Evolutionary conservation across 1,140 invertebrate genomes (phyloP).

Genomic region (Brachionus koreanus): DNA sequence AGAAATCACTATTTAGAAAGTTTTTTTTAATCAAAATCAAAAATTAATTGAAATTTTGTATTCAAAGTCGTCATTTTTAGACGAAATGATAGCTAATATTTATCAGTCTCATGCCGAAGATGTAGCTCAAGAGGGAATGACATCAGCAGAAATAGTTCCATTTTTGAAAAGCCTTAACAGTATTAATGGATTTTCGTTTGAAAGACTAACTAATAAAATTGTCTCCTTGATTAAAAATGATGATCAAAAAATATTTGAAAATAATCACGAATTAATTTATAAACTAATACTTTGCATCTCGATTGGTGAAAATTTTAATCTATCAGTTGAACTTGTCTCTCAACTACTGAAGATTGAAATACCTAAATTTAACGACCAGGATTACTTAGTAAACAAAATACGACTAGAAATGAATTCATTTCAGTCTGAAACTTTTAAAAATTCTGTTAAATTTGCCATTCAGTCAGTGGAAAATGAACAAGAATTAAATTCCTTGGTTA

Average conservation of each 20-base stretch:
- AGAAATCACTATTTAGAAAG: not conserved
- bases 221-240: not conserved
- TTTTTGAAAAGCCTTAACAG: slow-evolving; percentile 19
- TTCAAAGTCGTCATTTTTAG: not conserved
- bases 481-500: not conserved
- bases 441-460: not conserved
- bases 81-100: slow-evolving; percentile 2
- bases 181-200: not conserved
- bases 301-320: not conserved
- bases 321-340: not conserved
- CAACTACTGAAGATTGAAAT: not conserved
- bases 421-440: not conserved
- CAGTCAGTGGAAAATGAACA: not conserved
- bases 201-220: not conserved
- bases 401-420: not conserved
- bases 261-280: not conserved
- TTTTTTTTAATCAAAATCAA: not conserved
- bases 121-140: not conserved
- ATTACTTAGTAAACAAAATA: not conserved
- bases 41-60: not conserved
- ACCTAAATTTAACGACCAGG: not conserved
- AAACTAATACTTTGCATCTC: not conserved
- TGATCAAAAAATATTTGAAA: not conserved
- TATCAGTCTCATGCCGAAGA: not conserved
- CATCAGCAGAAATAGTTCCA: not conserved